A percentile compares a stretch with the other conserved stretches of the same genome.
phyloP scores from a whole-genome alignment of 2,113 vertebrate species.

The Atlantisia rogersi region DNA sequence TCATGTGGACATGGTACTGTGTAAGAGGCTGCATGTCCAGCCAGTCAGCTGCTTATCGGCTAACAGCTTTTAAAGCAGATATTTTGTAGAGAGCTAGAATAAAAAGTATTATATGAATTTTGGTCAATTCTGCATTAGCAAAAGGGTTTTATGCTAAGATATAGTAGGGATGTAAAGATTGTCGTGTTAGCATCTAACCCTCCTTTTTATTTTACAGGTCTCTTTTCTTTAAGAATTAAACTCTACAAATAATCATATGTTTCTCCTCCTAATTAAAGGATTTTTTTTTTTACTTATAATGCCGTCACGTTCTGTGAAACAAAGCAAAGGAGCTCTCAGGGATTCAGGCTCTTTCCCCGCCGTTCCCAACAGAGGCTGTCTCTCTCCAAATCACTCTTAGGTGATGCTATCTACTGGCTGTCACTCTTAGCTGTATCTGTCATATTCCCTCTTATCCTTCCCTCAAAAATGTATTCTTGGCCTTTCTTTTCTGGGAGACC shows the following conservation, averaged over 20 bases:
- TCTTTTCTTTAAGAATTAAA: not conserved
- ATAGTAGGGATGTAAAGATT: not conserved
- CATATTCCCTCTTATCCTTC: not conserved
- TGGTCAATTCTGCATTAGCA: not conserved
- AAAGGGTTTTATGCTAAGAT: not conserved
- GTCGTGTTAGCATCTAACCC: not conserved
- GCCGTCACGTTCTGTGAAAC: not conserved
- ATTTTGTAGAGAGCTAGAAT: not conserved
- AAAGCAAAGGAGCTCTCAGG: not conserved
- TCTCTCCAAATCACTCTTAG: not conserved
- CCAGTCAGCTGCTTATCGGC: not conserved
- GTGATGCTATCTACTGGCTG: not conserved
- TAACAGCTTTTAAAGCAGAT: not conserved
- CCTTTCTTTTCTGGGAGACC: not conserved
- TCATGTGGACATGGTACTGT: not conserved
- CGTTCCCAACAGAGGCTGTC: not conserved
- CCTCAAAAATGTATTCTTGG: not conserved
- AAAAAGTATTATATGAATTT: not conserved
- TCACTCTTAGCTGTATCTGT: slow-evolving; percentile 10
- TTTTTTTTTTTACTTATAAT: not conserved
- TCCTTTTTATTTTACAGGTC: not conserved
- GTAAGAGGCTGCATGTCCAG: fast-evolving
- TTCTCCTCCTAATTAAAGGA: not conserved
- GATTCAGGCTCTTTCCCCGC: not conserved
- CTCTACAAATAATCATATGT: not conserved